These are phyloP conservation scores for Hemaris fuciformis DNA, from an alignment of 2,888 invertebrate genomes.

Conservation along the genomic window DNA sequence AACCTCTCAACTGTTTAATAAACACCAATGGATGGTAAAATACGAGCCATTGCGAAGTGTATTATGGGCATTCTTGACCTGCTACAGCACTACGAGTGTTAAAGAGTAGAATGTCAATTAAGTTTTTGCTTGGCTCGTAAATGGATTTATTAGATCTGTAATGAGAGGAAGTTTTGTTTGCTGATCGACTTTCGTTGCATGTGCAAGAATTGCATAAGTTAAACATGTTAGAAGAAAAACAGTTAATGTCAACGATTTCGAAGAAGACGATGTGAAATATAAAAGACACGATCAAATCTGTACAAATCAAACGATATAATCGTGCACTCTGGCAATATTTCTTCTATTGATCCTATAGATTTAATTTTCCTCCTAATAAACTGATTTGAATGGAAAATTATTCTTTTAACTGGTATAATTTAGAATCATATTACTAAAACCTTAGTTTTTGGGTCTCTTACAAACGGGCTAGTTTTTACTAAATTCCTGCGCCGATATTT, in stretches of 20 bases:
- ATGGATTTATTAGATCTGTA: conserved; percentile 9
- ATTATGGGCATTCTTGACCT: not conserved
- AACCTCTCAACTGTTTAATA: conserved; percentile 56
- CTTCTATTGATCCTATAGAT: not conserved
- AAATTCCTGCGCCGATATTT: not conserved
- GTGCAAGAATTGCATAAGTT: not conserved
- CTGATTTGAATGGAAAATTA: too few species aligned
- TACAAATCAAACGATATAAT: not conserved
- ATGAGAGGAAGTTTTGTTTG: conserved; percentile 7
- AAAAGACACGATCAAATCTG: not conserved
- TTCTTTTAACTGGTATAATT: too few species aligned
- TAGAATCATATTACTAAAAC: too few species aligned
- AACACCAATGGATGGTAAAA: conserved; percentile 31
- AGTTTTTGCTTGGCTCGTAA: not conserved
- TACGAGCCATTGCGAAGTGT: not conserved
- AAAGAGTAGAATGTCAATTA: not conserved
- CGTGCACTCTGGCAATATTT: not conserved
- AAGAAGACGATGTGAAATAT: not conserved
- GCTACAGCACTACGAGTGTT: not conserved
- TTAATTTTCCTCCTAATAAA: too few species aligned
- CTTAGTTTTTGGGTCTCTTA: too few species aligned
- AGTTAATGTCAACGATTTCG: not conserved
- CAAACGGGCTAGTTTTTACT: not conserved
- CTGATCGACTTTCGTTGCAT: not conserved
- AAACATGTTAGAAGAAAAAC: not conserved